These are phyloP conservation scores for Myoxocephalus aenaeus DNA, from an alignment of 2,797 vertebrate species.

Conservation along the genomic window DNA sequence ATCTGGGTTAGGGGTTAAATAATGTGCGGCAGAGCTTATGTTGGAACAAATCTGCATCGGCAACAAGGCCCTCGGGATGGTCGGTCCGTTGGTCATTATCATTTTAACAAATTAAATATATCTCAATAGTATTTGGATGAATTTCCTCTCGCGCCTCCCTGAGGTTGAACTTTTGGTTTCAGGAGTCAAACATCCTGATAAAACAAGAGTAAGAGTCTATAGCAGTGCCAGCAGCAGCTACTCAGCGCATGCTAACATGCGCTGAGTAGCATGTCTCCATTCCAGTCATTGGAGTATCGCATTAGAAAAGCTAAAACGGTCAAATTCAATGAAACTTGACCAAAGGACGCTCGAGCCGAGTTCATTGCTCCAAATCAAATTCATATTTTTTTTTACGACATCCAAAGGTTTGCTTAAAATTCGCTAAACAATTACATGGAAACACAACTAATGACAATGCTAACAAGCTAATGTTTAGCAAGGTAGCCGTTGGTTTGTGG, in stretches of 20 bases:
- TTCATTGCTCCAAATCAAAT: not conserved
- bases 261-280: not conserved
- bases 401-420: not conserved
- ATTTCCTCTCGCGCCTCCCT: not conserved
- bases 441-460: not conserved
- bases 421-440: not conserved
- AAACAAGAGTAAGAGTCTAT: not conserved
- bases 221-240: not conserved
- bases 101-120: not conserved
- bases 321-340: not conserved
- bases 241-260: not conserved
- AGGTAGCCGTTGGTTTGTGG: not conserved
- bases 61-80: too few relatives aligned
- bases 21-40: not conserved
- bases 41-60: not conserved
- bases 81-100: too few relatives aligned
- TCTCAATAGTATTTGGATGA: not conserved
- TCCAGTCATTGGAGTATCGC: not conserved
- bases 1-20: not conserved
- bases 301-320: not conserved
- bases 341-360: not conserved
- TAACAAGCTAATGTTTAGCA: not conserved
- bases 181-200: not conserved
- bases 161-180: not conserved
- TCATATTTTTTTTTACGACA: too few relatives aligned